Percentiles rank a stretch among this genome's conserved stretches.
phyloP scores from a whole-genome alignment of 2,113 vertebrate genomes.

The Myxocyprinus asiaticus region DNA sequence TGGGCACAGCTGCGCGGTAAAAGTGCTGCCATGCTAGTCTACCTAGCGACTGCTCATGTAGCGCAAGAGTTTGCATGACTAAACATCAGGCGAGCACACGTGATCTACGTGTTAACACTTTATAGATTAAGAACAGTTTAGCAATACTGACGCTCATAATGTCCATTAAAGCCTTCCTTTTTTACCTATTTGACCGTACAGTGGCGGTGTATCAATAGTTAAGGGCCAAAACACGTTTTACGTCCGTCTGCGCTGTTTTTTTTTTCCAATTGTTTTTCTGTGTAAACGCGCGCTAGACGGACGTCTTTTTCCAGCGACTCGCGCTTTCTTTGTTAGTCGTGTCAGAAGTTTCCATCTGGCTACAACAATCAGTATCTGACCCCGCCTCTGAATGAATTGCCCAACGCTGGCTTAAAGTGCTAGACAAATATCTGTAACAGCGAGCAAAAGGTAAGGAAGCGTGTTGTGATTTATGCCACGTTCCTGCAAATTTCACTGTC shows the following conservation, averaged over 20 bases:
- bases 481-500: background rate
- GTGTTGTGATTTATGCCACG: background rate
- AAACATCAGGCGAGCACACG: background rate
- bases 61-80: background rate
- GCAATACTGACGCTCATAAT: too few species aligned
- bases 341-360: background rate
- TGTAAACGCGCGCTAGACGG: too few species aligned
- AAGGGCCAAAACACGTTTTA: background rate
- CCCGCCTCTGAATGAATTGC: background rate
- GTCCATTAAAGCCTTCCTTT: too few species aligned
- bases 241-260: too few species aligned
- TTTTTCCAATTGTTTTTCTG: too few species aligned
- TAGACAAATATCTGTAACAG: background rate
- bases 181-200: too few species aligned
- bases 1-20: conserved; percentile 15
- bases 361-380: background rate
- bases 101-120: background rate
- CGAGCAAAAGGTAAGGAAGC: background rate
- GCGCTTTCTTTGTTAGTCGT: background rate
- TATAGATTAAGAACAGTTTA: too few species aligned
- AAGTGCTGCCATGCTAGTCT: conserved; percentile 38
- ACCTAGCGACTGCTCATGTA: conserved; percentile 29
- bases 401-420: background rate
- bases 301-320: background rate
- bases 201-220: too few species aligned